Evolutionary conservation across 2,888 invertebrate genomes (phyloP).

Genomic region (Diaperis boleti): DNA sequence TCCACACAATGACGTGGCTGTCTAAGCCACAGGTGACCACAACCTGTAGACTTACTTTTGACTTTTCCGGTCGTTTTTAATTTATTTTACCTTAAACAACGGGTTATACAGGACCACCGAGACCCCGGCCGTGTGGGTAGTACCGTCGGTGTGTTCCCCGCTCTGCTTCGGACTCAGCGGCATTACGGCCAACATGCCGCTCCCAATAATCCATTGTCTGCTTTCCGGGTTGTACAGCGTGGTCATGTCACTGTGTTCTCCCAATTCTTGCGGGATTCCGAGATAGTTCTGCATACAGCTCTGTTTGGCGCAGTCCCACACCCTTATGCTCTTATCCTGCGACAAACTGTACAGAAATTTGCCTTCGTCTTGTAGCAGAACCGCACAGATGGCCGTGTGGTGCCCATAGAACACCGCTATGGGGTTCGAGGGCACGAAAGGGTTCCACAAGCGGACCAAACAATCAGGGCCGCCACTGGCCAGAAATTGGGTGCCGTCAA

Average conservation of each 20-base stretch:
- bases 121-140: constrained; percentile 71
- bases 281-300: constrained; percentile 78
- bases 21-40: constrained; percentile 84
- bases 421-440: constrained; percentile 79
- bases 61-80: neutral
- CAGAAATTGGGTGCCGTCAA: constrained; percentile 69
- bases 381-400: constrained; percentile 74
- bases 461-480: constrained; percentile 84
- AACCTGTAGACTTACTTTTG: too few species aligned
- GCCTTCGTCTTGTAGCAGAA: constrained; percentile 76
- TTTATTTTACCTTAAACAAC: constrained; percentile 69
- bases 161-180: constrained; percentile 76
- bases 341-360: constrained; percentile 79
- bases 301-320: constrained; percentile 81
- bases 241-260: constrained; percentile 69
- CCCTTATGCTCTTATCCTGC: constrained; percentile 79
- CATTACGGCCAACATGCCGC: constrained; percentile 74
- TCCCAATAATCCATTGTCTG: constrained; percentile 76
- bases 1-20: constrained; percentile 87
- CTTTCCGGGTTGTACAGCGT: constrained; percentile 74
- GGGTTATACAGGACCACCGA: constrained; percentile 82
- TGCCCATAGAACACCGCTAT: constrained; percentile 77
- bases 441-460: constrained; percentile 80
- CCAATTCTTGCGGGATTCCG: constrained; percentile 73
- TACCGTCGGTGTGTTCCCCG: constrained; percentile 78